Percentiles rank a stretch among this genome's conserved stretches.
phyloP scores from a whole-genome alignment of 2,113 vertebrate genomes.

The Chaetodon auriga region DNA sequence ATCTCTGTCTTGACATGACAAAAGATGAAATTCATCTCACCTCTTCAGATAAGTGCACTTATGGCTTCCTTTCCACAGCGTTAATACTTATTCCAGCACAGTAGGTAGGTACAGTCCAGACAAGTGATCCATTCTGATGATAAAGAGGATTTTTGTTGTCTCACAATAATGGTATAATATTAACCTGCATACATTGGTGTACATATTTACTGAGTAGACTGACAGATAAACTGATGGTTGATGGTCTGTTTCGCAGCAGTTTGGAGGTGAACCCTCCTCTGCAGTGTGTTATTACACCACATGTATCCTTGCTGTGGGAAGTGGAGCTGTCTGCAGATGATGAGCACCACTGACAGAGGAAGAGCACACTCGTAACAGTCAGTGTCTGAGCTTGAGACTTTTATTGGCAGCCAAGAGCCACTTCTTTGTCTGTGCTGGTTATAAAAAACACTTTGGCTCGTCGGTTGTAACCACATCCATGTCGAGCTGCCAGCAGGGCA shows the following conservation, averaged over 20 bases:
- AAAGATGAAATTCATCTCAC: not conserved
- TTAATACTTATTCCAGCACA: not conserved
- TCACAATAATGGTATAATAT: not conserved
- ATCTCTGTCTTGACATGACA: not conserved
- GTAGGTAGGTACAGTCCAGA: not conserved
- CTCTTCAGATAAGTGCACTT: not conserved
- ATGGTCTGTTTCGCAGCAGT: not conserved
- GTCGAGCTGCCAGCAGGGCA: not conserved
- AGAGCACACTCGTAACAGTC: not conserved
- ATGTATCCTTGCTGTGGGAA: not conserved
- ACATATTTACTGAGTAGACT: not conserved
- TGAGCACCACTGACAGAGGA: not conserved
- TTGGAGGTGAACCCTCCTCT: not conserved
- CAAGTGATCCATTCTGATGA: not conserved
- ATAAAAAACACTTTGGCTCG: not conserved
- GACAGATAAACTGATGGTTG: not conserved
- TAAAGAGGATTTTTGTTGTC: not conserved
- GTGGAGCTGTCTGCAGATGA: not conserved
- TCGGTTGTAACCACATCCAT: not conserved
- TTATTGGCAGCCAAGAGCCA: not conserved
- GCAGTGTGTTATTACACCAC: not conserved
- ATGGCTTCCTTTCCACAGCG: not conserved
- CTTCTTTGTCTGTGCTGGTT: not conserved
- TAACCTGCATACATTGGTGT: not conserved
- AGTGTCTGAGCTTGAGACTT: not conserved